Evolutionary conservation across 1,140 invertebrate species (phyloP).

Genomic region (Stegodyphus dumicola): DNA sequence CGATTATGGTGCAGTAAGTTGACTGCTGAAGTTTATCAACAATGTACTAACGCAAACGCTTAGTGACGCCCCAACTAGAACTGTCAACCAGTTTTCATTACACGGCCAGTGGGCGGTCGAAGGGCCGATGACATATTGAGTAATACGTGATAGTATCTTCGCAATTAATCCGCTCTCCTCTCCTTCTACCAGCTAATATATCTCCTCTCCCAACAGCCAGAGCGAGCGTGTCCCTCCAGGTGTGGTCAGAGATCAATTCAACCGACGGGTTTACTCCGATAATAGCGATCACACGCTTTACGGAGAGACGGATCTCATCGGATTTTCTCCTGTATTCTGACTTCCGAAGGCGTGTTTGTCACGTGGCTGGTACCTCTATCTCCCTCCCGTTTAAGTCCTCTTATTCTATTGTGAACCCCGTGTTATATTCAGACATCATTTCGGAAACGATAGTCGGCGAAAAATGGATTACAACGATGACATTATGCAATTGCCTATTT

Average conservation of each 20-base stretch:
- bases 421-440: too few relatives aligned
- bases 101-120: conserved; percentile 8
- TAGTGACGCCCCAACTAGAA: conserved; percentile 14
- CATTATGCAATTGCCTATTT: too few relatives aligned
- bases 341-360: not conserved
- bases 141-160: conserved; percentile 1
- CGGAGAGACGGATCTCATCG: not conserved
- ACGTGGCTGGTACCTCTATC: not conserved
- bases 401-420: too few relatives aligned
- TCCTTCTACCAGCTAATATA: not conserved
- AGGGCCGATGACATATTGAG: conserved; percentile 34
- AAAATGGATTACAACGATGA: too few relatives aligned
- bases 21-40: too few relatives aligned
- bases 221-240: conserved; percentile 18
- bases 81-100: conserved; percentile 37
- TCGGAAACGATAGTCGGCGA: too few relatives aligned
- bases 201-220: not conserved
- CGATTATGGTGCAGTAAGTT: too few relatives aligned
- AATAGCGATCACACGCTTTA: not conserved
- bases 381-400: too few relatives aligned
- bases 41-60: not conserved
- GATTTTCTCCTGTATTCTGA: not conserved
- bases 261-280: not conserved
- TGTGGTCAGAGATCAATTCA: conserved; percentile 44
- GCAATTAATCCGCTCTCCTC: too few relatives aligned